These are phyloP conservation scores for Clunio marinus DNA, from an alignment of 2,888 invertebrate genomes.

Conservation along the genomic window DNA sequence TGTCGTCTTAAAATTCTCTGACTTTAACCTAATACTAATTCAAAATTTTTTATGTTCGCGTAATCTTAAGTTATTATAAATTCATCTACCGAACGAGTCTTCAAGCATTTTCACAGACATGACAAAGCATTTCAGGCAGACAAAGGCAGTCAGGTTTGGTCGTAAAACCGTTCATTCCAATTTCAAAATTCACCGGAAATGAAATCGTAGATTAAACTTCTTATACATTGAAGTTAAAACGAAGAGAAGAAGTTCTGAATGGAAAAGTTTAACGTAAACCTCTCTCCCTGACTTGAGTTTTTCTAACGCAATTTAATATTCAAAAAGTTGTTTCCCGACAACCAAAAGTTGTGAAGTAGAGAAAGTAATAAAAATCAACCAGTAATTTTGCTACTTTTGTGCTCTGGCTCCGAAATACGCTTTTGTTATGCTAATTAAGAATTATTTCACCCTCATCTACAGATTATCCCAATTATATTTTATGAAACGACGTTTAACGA, in stretches of 20 bases:
- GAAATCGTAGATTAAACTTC: constrained; percentile 22
- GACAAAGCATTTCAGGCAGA: too few species aligned
- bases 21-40: too few species aligned
- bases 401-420: too few species aligned
- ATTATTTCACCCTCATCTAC: constrained; percentile 28
- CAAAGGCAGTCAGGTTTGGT: too few species aligned
- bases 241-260: neutral
- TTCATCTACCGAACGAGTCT: too few species aligned
- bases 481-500: constrained; percentile 9
- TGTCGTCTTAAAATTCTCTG: too few species aligned
- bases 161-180: too few species aligned
- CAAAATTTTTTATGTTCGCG: too few species aligned
- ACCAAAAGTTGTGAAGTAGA: neutral
- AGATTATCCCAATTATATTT: constrained; percentile 34
- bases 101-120: too few species aligned
- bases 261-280: neutral
- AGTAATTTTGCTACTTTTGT: neutral
- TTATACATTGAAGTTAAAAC: neutral
- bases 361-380: neutral
- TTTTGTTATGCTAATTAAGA: constrained; percentile 36
- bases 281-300: neutral
- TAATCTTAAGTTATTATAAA: too few species aligned
- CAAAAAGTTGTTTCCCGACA: neutral
- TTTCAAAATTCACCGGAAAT: constrained; percentile 26
- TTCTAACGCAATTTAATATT: neutral